phyloP scores from a whole-genome alignment of 2,113 vertebrate species.

The Phaetusa simplex region DNA sequence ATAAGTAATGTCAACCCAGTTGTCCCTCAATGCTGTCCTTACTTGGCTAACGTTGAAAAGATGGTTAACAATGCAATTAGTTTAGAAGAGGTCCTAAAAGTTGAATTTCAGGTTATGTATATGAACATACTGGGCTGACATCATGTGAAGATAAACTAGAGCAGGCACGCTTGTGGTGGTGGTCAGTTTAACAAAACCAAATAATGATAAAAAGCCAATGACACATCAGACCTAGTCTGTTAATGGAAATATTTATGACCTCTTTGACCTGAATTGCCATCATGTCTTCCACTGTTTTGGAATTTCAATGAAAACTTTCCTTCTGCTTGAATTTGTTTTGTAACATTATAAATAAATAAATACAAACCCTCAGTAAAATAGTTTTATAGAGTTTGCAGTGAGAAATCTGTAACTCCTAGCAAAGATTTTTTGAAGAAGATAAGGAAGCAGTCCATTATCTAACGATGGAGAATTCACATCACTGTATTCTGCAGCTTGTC shows the following conservation, averaged over 20 bases:
- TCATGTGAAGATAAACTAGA: background rate
- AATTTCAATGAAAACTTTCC: background rate
- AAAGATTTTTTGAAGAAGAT: background rate
- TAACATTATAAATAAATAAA: background rate
- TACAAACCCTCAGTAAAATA: background rate
- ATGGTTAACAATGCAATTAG: background rate
- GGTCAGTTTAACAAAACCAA: background rate
- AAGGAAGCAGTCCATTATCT: background rate
- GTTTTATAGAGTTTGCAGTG: background rate
- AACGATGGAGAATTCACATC: background rate
- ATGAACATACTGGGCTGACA: background rate
- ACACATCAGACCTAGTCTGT: background rate
- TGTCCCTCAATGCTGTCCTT: background rate
- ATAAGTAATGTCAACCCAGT: conserved; percentile 14
- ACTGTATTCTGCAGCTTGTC: background rate
- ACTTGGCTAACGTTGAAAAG: background rate
- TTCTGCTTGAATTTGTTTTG: background rate
- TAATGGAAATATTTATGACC: background rate
- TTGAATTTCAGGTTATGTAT: conserved; percentile 45
- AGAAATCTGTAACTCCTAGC: background rate
- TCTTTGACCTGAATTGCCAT: background rate
- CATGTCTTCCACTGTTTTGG: background rate
- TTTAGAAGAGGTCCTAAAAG: background rate
- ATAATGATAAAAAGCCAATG: background rate
- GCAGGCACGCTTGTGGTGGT: background rate